Evolutionary conservation across 53 echinoderm and acorn worm species (phyloP).

Genomic region (Henricia sp.): DNA sequence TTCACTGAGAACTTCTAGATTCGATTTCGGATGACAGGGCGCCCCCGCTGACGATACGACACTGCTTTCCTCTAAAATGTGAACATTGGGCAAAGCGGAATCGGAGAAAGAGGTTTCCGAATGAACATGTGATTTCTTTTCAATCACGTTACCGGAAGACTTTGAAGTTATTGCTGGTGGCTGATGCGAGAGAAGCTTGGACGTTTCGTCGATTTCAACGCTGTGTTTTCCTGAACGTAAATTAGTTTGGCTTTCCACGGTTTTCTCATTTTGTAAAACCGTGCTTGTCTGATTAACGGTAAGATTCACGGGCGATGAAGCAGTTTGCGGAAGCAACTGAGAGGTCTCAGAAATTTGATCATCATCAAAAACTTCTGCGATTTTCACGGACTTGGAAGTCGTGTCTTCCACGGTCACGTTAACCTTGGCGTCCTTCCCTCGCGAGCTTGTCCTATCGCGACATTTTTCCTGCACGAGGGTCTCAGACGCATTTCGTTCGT

Average conservation of each 20-base stretch:
- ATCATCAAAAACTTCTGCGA: constrained; percentile 10
- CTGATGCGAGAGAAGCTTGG: background rate
- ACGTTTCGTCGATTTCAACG: background rate
- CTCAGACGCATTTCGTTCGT: no score
- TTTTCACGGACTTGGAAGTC: constrained; percentile 50
- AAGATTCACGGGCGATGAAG: no score
- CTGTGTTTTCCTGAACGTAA: no score
- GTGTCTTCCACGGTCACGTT: constrained; percentile 27
- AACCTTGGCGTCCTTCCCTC: constrained; percentile 18
- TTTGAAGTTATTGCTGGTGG: background rate
- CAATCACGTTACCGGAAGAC: background rate
- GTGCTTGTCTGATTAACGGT: no score
- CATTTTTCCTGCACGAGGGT: background rate
- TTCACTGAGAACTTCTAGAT: constrained; percentile 32
- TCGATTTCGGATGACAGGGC: constrained; percentile 26
- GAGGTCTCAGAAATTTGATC: constrained; percentile 33
- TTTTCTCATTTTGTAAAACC: no score
- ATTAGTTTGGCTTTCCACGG: no score
- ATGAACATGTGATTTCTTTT: no score
- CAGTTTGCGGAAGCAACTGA: constrained; percentile 17
- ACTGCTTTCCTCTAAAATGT: background rate
- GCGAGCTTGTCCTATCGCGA: background rate
- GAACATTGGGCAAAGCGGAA: constrained; percentile 18
- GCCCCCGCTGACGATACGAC: background rate
- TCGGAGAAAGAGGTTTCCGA: no score